A percentile compares a stretch with the other conserved stretches of the same genome.
phyloP scores from a whole-genome alignment of 2,888 invertebrate genomes.

The Phanerotoma sp. region DNA sequence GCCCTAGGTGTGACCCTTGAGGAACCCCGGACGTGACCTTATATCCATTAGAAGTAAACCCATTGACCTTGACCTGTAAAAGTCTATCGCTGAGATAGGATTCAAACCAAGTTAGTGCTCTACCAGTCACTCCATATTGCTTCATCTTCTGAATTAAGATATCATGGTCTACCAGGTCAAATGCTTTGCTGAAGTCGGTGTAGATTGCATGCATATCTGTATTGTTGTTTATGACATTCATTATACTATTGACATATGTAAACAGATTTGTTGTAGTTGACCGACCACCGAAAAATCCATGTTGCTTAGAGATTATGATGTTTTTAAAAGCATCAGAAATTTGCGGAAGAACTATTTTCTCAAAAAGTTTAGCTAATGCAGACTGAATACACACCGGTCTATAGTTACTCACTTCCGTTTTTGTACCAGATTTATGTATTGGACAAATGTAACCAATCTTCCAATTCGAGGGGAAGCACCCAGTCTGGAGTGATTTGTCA shows the following conservation, averaged over 20 bases:
- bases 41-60: background rate
- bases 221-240: background rate
- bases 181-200: background rate
- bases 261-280: background rate
- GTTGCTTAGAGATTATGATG: background rate
- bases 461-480: conserved; percentile 8
- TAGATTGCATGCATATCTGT: background rate
- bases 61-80: background rate
- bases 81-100: background rate
- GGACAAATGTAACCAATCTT: conserved; percentile 19
- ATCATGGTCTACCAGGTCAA: background rate
- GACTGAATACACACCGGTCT: no score
- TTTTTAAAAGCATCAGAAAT: background rate
- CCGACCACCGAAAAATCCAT: background rate
- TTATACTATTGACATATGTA: background rate
- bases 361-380: background rate
- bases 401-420: conserved; percentile 20
- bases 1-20: background rate
- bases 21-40: background rate
- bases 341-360: background rate
- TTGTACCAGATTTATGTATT: conserved; percentile 17
- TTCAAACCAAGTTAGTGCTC: background rate
- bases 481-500: conserved; percentile 11
- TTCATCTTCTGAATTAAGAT: background rate
- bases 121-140: background rate